Base-by-base conservation (phyloP, 2,888 invertebrate species). In the Calameuta idolon region DNA sequence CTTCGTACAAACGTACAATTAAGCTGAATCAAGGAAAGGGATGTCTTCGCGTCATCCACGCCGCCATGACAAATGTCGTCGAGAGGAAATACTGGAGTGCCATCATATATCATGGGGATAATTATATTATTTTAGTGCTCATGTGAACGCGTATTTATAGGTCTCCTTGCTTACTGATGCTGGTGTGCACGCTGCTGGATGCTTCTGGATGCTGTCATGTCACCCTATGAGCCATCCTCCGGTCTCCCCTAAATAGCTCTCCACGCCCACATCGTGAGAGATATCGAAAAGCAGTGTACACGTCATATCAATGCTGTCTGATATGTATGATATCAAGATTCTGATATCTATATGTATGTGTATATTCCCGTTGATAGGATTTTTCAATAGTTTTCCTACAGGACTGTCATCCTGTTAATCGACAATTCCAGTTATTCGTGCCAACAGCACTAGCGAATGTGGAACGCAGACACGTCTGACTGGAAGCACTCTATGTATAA, bases 21-120 rank as follows among this genome's bases (percentile, higher is more conserved):
- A 71, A 71, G 71, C 79, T 79, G 77, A 76, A 80, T 81, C 77
- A 84, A 84, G 83, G 84, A 85, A 88, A 86, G 86, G 83, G 81
- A 79, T 79, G 69, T 81, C 81, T 82, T 84, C 81, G 81, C 81
- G 84, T 88, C 87, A 85, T 81, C 84, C 75, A 79, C 77, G 77
- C 81, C 80, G 78, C 77, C 40, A 88, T 88, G 88, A 88, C 86
- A 85, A 87, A 88, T 86, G 86, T 85, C 81, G 79, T 80, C 79
- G 83, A 81, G 81, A 86, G 83, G 85, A 85, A 88, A 84, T 83
- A 83, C 83, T 82, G 84, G 86, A 85, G 85, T 83, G 84, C 81
- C 80, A 78, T 82, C 86, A 87, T 91, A 90, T 85, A 89, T 91
- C 90, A 90, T 85, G 82, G 82, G 86, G 90, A 90, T 91, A 90